phyloP scores from a whole-genome alignment of 2,888 invertebrate species.

The Drosophila basisetae region DNA sequence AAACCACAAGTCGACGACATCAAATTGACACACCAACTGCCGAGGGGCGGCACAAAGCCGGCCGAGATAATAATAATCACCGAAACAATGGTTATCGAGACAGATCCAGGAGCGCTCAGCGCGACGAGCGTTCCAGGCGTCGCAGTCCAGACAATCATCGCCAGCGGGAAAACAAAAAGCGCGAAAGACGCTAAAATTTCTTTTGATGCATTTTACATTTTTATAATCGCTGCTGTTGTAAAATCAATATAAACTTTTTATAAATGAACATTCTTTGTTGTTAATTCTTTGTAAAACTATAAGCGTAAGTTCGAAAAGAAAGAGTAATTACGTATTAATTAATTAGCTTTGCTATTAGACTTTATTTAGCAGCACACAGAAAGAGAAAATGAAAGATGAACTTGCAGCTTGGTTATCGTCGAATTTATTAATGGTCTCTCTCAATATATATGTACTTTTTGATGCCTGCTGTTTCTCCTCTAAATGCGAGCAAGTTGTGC shows the following conservation, averaged over 20 bases:
- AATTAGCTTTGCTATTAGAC: conserved; percentile 61
- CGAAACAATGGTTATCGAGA: conserved; percentile 29
- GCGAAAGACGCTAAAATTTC: conserved; percentile 45
- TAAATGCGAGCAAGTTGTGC: conserved; percentile 67
- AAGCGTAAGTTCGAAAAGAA: not conserved
- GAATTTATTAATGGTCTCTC: conserved; percentile 26
- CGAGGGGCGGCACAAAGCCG: conserved; percentile 22
- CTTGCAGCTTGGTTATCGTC: conserved; percentile 19
- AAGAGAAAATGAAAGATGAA: conserved; percentile 21
- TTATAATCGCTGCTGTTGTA: conserved; percentile 20
- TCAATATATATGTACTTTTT: not conserved
- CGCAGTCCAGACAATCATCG: conserved; percentile 41
- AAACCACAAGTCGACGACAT: conserved; percentile 7
- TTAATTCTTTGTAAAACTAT: not conserved
- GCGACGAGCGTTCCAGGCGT: conserved; percentile 38
- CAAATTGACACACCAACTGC: conserved; percentile 4
- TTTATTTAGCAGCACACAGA: conserved; percentile 56
- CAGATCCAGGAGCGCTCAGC: conserved; percentile 43
- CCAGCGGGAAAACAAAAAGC: conserved; percentile 39
- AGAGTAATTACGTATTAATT: not conserved
- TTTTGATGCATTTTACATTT: conserved; percentile 38
- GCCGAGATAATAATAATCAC: conserved; percentile 23
- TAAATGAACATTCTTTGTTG: too few species aligned
- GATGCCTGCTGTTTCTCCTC: not conserved
- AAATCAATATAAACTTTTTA: conserved; percentile 26